A percentile compares a stretch with the other conserved stretches of the same genome.
These are phyloP conservation scores for Hirtodrosophila duncani DNA, from an alignment of 2,888 invertebrate genomes.

Conservation along the genomic window DNA sequence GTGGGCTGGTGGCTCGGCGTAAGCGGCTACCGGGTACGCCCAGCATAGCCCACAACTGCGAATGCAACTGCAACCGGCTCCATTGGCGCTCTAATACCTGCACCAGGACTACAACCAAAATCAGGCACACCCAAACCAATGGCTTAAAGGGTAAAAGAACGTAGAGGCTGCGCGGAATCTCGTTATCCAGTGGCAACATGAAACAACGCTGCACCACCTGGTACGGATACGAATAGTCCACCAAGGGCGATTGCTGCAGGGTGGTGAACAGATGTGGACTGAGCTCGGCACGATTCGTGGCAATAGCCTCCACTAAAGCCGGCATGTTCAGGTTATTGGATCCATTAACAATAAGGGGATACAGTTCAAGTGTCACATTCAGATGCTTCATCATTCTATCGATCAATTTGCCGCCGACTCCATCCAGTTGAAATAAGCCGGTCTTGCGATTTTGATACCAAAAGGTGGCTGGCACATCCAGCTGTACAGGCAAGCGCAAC, in stretches of 20 bases:
- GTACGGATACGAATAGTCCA: constrained; percentile 59
- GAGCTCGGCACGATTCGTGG: constrained; percentile 27
- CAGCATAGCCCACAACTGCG: constrained; percentile 28
- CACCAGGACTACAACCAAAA: constrained; percentile 10
- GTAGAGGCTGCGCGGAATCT: constrained; percentile 35
- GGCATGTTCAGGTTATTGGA: constrained; percentile 45
- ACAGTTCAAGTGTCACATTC: constrained; percentile 43
- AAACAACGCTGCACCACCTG: constrained; percentile 44
- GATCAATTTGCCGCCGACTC: constrained; percentile 46
- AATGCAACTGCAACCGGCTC: not conserved
- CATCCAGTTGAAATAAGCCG: constrained; percentile 27
- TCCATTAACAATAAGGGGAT: constrained; percentile 39
- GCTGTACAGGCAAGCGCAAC: constrained; percentile 52
- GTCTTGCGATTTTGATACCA: constrained; percentile 24
- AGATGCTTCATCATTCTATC: constrained; percentile 42
- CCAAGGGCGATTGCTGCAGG: constrained; percentile 5
- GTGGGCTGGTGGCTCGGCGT: not conserved
- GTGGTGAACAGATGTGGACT: constrained; percentile 57
- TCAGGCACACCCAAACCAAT: constrained; percentile 33
- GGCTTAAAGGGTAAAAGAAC: constrained; percentile 39
- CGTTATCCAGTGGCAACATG: constrained; percentile 43
- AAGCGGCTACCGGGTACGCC: constrained; percentile 35
- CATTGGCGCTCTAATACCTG: not conserved
- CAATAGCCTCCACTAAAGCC: constrained; percentile 26
- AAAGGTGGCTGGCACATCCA: constrained; percentile 53